A percentile compares a stretch with the other conserved stretches of the same genome.
Evolutionary conservation across 2,113 vertebrate genomes (phyloP).

Genomic region (Tinamus guttatus): DNA sequence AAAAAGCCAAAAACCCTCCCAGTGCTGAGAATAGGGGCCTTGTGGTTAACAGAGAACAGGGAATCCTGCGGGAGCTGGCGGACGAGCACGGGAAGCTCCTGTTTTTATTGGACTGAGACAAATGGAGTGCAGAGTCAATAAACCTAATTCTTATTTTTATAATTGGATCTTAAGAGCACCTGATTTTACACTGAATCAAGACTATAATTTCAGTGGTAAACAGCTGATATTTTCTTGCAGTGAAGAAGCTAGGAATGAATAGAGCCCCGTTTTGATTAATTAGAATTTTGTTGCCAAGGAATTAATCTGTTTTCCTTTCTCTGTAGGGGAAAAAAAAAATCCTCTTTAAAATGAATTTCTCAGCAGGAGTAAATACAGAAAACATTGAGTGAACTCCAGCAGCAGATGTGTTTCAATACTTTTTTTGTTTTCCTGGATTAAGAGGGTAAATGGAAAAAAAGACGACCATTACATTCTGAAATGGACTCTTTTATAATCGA

Average conservation of each 20-base stretch:
- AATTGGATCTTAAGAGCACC: conserved; percentile 51
- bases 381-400: conserved; percentile 55
- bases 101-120: neutral
- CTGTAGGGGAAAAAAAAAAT: conserved; percentile 15
- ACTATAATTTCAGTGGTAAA: conserved; percentile 49
- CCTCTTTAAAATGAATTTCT: conserved; percentile 67
- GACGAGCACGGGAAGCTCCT: neutral
- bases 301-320: conserved; percentile 72
- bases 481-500: no score
- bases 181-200: conserved; percentile 25
- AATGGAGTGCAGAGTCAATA: conserved; percentile 3
- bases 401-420: conserved; percentile 34
- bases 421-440: conserved; percentile 22
- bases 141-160: conserved; percentile 56
- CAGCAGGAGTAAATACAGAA: conserved; percentile 72
- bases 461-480: neutral
- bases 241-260: conserved; percentile 61
- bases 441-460: neutral
- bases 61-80: neutral
- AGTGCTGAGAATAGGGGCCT: neutral
- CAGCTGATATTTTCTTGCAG: conserved; percentile 49
- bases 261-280: conserved; percentile 69
- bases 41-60: neutral
- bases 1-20: neutral
- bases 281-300: conserved; percentile 78